Evolutionary conservation across 2,113 vertebrate genomes (phyloP), one percentile per base, ranked within the genome.

Genomic region (Edolisoma coerulescens): DNA sequence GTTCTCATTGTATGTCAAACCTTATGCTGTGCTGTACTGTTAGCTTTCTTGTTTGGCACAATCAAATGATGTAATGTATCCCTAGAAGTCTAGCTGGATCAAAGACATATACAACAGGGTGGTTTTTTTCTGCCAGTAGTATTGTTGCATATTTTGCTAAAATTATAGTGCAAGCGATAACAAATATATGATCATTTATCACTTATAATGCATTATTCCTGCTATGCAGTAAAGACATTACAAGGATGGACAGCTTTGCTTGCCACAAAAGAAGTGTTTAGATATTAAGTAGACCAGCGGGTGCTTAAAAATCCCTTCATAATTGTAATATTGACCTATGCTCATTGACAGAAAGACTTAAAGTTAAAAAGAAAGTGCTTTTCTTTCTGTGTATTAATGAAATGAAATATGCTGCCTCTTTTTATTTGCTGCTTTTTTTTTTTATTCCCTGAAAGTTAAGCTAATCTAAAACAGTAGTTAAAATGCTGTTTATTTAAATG

Each of bases 1-100:
- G 96, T 96, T 98, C 97, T 97, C 97, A 97, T 97, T 98, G 97
- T 96, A 95, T 98, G 97, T 98, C 98, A 98, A 98, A 97, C 96
- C 94, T 96, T 98, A 97, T 98, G 96, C 97, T 97, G 83, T 95
- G 93, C 97, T 97, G 82, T 97, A 91, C 91, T 95, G 94, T 95
- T 95, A 97, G 95, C 92, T 96, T 97, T 97, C 96, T 97, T 97
- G 96, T 97, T 98, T 96, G 77, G 97, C 97, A 98, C 93, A 97
- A 97, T 97, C 93, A 97, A 93, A 94, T 95, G 96, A 97, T 97
- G 94, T 93, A 91, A 91, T 67, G 61, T 95, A 97, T 95, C 96
- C 96, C 94, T 97, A 79, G 93, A 98, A 98, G 88, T 97, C 94
- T 97, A 95, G 96, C 86, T 97, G 93, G 96, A 97, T 98, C 89